phyloP scores from a whole-genome alignment of 2,888 invertebrate species.

The Podabrus alpinus region DNA sequence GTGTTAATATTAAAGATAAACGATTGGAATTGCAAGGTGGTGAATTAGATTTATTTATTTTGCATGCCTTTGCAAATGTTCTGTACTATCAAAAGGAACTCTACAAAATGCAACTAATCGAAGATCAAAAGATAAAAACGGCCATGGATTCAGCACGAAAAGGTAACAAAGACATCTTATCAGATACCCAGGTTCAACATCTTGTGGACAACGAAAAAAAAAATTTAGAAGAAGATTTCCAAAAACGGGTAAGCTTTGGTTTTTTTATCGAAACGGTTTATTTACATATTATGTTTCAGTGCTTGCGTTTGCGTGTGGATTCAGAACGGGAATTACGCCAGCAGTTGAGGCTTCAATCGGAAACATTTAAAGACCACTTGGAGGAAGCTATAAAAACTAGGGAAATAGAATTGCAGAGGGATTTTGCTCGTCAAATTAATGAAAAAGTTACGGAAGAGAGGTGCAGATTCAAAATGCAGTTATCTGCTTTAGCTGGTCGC shows the following conservation, averaged over 20 bases:
- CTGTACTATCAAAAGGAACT: conserved; percentile 78
- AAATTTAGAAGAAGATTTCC: conserved; percentile 69
- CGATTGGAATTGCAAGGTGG: conserved; percentile 64
- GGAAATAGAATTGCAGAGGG: conserved; percentile 59
- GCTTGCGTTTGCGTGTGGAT: conserved; percentile 67
- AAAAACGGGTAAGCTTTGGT: conserved; percentile 63
- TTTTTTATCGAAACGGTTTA: neutral
- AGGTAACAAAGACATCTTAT: conserved; percentile 58
- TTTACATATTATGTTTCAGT: conserved; percentile 55
- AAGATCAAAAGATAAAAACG: conserved; percentile 64
- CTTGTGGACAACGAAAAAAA: conserved; percentile 72
- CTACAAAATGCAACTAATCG: conserved; percentile 69
- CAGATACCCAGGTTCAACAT: conserved; percentile 66
- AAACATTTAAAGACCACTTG: conserved; percentile 83
- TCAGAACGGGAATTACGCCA: conserved; percentile 74
- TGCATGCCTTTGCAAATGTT: conserved; percentile 78
- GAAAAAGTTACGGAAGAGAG: conserved; percentile 72
- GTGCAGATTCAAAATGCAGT: conserved; percentile 69
- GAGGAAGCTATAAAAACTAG: conserved; percentile 67
- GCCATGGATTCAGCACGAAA: conserved; percentile 66
- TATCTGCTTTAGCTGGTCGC: conserved; percentile 74
- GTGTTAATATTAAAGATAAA: conserved; percentile 69
- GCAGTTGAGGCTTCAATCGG: conserved; percentile 82
- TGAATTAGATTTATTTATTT: conserved; percentile 77
- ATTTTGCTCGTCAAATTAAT: conserved; percentile 63